Percentiles rank a stretch among this genome's conserved stretches.
phyloP scores from a whole-genome alignment of 2,113 vertebrate species.

The Falcunculus frontatus region DNA sequence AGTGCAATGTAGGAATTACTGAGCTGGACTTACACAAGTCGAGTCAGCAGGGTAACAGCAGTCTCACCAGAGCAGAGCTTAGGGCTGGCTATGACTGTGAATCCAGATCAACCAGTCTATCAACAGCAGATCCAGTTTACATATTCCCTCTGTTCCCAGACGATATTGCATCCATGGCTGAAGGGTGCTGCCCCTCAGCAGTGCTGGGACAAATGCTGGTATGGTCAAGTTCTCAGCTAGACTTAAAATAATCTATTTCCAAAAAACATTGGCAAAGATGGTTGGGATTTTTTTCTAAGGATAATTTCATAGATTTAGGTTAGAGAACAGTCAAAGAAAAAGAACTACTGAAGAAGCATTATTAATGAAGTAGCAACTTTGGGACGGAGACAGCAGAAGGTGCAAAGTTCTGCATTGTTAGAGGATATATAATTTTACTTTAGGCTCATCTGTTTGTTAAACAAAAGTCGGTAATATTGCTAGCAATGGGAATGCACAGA shows the following conservation, averaged over 20 bases:
- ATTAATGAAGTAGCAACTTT: background rate
- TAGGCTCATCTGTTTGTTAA: conserved; percentile 22
- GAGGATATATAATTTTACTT: background rate
- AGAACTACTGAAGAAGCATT: background rate
- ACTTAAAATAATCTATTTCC: background rate
- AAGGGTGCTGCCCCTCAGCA: background rate
- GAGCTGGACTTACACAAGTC: background rate
- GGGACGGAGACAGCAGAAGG: background rate
- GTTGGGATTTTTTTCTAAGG: background rate
- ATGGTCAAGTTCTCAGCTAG: background rate
- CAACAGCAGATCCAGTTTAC: background rate
- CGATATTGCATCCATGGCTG: background rate
- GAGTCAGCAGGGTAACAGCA: background rate
- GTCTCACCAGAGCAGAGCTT: background rate
- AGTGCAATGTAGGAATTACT: background rate
- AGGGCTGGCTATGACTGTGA: background rate
- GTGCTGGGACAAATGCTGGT: background rate
- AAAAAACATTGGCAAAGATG: background rate
- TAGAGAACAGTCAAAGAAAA: background rate
- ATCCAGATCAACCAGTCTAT: background rate
- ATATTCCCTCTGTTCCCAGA: background rate
- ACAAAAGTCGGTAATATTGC: conserved; percentile 36
- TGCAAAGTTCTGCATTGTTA: background rate
- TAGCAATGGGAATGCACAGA: conserved; percentile 2
- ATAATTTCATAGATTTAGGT: background rate